phyloP scores from a whole-genome alignment of 2,888 invertebrate genomes.

The Nomada hirtipes region DNA sequence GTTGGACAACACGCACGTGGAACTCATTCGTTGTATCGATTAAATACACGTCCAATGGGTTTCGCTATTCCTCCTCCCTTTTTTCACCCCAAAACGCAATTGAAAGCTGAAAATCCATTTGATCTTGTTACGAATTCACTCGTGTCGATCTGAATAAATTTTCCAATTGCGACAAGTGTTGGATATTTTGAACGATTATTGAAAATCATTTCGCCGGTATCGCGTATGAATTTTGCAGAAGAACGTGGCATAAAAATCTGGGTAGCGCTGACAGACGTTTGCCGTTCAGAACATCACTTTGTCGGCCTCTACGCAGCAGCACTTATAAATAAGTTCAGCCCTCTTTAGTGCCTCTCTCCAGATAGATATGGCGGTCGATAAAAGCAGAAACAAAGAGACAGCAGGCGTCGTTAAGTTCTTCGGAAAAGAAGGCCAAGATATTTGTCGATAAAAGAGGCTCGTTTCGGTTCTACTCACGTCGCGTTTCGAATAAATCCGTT shows the following conservation, averaged over 20 bases:
- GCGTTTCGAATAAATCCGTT: slow-evolving; percentile 58
- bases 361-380: slow-evolving; percentile 63
- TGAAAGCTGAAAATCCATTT: not conserved
- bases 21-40: slow-evolving; percentile 17
- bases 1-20: slow-evolving; percentile 14
- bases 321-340: slow-evolving; percentile 68
- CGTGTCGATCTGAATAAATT: not conserved
- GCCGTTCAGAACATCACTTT: slow-evolving; percentile 25
- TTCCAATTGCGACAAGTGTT: not conserved
- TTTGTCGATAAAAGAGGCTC: slow-evolving; percentile 65
- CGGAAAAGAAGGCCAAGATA: slow-evolving; percentile 34
- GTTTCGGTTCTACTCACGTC: slow-evolving; percentile 60
- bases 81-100: not conserved
- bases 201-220: not conserved
- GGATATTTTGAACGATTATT: not conserved
- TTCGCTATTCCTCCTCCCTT: not conserved
- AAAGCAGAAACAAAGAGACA: slow-evolving; percentile 57
- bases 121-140: not conserved
- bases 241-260: slow-evolving; percentile 15
- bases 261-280: not conserved
- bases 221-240: not conserved
- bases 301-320: slow-evolving; percentile 48
- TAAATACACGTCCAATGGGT: not conserved
- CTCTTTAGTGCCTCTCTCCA: slow-evolving; percentile 41
- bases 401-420: slow-evolving; percentile 56